Percentiles rank a stretch among this genome's conserved stretches.
phyloP scores from a whole-genome alignment of 2,888 invertebrate genomes.

The Ectemnius lituratus region DNA sequence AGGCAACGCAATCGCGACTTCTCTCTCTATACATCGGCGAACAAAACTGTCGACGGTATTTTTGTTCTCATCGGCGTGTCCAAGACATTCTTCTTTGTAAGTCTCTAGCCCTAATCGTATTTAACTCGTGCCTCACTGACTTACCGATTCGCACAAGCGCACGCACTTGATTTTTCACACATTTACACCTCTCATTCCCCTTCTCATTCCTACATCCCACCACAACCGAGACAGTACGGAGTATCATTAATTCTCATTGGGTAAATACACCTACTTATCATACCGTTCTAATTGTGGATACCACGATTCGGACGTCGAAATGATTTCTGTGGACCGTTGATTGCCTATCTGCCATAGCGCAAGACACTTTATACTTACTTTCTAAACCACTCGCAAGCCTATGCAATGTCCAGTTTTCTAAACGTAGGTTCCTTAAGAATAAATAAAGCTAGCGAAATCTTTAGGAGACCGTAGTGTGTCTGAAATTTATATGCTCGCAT shows the following conservation, averaged over 20 bases:
- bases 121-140: not conserved
- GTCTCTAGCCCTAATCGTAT: not conserved
- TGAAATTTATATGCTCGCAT: slow-evolving; percentile 7
- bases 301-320: too few relatives aligned
- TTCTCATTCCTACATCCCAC: too few relatives aligned
- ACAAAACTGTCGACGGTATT: not conserved
- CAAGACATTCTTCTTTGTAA: not conserved
- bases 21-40: not conserved
- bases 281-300: too few relatives aligned
- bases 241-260: too few relatives aligned
- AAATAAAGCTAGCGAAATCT: slow-evolving; percentile 42
- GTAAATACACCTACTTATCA: too few relatives aligned
- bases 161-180: not conserved
- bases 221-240: too few relatives aligned
- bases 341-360: slow-evolving; percentile 37
- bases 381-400: slow-evolving; percentile 46
- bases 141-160: not conserved
- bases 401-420: slow-evolving; percentile 53
- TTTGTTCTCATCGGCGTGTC: slow-evolving; percentile 1
- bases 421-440: slow-evolving; percentile 50
- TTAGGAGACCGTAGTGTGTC: slow-evolving; percentile 27
- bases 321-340: slow-evolving; percentile 30
- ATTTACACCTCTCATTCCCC: not conserved
- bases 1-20: slow-evolving; percentile 42
- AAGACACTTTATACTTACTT: slow-evolving; percentile 51